A percentile compares a stretch with the other conserved stretches of the same genome.
Evolutionary conservation across 2,888 invertebrate genomes (phyloP).

Genomic region (Lutraria lutraria): DNA sequence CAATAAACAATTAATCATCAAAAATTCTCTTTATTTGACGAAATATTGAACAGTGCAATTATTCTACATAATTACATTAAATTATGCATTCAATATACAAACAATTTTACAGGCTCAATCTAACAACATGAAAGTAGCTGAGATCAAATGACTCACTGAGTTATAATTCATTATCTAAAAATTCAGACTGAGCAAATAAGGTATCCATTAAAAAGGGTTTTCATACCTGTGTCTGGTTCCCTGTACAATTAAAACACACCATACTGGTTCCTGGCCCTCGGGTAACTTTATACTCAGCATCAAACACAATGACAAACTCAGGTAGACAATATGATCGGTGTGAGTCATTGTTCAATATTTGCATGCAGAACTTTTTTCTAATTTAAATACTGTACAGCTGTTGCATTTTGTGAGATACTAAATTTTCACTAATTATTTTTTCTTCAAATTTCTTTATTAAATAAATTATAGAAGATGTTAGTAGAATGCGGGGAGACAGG

Average conservation of each 20-base stretch:
- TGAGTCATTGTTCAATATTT: conserved; percentile 15
- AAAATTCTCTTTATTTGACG: background rate
- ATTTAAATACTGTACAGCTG: background rate
- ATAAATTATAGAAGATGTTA: too few relatives aligned
- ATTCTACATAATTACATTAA: background rate
- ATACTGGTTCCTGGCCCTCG: background rate
- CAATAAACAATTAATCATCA: too few relatives aligned
- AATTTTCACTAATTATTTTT: background rate
- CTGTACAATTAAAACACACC: conserved; percentile 7
- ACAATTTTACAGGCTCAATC: background rate
- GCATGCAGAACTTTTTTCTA: conserved; percentile 11
- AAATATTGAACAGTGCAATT: background rate
- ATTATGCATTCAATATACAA: background rate
- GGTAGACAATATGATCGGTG: background rate
- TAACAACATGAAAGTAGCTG: background rate
- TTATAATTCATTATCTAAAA: conserved; percentile 2
- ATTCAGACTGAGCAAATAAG: background rate
- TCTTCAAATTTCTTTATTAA: background rate
- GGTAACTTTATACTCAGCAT: background rate
- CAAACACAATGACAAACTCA: conserved; percentile 15
- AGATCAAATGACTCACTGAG: conserved; percentile 6
- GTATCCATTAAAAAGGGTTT: background rate
- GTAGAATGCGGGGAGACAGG: too few relatives aligned
- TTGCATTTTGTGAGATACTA: background rate
- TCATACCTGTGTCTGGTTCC: conserved; percentile 16